Conservation (phyloP, 2,113 vertebrate genomes). For the Engystomops pustulosus region DNA sequence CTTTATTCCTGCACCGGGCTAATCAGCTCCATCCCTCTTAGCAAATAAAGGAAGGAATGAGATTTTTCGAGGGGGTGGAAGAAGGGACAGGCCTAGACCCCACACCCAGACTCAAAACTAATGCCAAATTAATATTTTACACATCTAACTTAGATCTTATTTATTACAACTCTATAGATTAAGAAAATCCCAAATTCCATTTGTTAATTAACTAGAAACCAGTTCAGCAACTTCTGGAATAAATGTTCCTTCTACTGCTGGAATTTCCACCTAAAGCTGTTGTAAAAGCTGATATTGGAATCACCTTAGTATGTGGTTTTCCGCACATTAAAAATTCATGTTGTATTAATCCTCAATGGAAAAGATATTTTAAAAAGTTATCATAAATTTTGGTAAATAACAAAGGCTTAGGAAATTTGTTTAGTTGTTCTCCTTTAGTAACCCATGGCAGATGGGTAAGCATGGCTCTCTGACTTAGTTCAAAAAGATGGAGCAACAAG, state of each 20-base stretch:
- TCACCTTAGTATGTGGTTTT: background rate
- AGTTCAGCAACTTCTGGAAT: background rate
- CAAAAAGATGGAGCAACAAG: too few relatives aligned
- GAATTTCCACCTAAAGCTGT: background rate
- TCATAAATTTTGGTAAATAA: background rate
- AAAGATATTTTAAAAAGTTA: background rate
- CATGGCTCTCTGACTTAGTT: too few relatives aligned
- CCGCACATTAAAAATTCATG: background rate
- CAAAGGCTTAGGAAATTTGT: background rate
- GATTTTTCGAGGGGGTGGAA: slow-evolving; percentile 8
- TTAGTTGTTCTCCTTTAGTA: too few relatives aligned
- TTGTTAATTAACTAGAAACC: background rate
- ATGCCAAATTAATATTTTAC: slow-evolving; percentile 1
- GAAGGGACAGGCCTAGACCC: slow-evolving; percentile 3
- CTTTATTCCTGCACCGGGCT: slow-evolving; percentile 36
- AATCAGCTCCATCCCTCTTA: slow-evolving; percentile 57
- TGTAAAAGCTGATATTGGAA: background rate
- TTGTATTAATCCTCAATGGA: background rate
- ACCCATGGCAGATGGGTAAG: too few relatives aligned
- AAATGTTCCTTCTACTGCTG: background rate
- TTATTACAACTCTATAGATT: background rate
- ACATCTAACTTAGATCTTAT: background rate
- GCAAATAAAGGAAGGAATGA: slow-evolving; percentile 54
- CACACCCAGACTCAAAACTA: slow-evolving; percentile 37
- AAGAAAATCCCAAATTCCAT: slow-evolving; percentile 3